Base-by-base conservation (phyloP, 2,888 invertebrate genomes). In the Linyphia triangularis region DNA sequence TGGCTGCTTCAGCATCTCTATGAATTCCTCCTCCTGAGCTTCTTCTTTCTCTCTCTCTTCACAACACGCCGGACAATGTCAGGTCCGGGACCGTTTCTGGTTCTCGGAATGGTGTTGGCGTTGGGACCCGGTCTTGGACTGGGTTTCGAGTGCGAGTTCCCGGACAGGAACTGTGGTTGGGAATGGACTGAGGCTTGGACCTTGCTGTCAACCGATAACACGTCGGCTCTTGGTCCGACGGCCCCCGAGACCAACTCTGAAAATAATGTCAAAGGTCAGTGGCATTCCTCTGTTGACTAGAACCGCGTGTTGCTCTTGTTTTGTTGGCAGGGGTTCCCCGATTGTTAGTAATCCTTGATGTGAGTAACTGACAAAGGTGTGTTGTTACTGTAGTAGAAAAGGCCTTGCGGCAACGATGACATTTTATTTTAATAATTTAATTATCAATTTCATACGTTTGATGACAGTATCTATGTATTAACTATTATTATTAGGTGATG, bases 251-350 rank as follows among this genome's bases (percentile, higher is more conserved):
- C 84, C 3, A 84, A 89, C 57, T 63, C 89, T 40, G 57, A 79
- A 61, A 89, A 84, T 78, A 84, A 89, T 84, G 78, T 69, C 78
- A 84, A 89, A 89, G 89, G 89, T 89, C 57, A 84, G 89, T 82
- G 19, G 9, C 37, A 43, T 37, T 33, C n/a, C 28, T 13, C 59
- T 75, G 28, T 75, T 37, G 19, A 59, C 13, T 57, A 0, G 4
- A 9, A 63, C 63, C 63, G 67, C 30, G 19, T 43, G 43, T 63
- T 26, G 0, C 63, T 10, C 63, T 26, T 59, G n/a, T 59, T 59
- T 2, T n/a, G n/a, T 19, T 59, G 7, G n/a, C 5, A 59, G 7
- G 59, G 1, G 9, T 7, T 1, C 10, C 22, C 2, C 4, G 59
- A 59, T 5, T 59, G 13, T n/a, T n/a, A n/a, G n/a, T n/a, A n/a